Evolutionary conservation across 2,113 vertebrate species (phyloP).

Genomic region (Mesitornis unicolor): DNA sequence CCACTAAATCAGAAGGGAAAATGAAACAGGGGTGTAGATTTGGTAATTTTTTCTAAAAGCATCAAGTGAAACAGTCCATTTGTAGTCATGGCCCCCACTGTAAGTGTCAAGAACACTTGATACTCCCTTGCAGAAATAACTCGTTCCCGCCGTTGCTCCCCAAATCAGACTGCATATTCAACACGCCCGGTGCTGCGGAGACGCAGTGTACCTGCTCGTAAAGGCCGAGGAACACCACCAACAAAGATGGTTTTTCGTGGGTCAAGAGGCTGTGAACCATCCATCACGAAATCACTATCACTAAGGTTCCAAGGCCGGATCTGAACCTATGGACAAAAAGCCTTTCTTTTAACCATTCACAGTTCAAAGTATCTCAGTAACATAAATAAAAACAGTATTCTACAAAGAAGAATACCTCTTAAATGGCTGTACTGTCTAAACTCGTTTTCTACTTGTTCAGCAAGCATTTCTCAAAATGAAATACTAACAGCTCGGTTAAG

Average conservation of each 20-base stretch:
- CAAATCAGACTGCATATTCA: background rate
- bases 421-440: background rate
- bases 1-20: slow-evolving; percentile 79
- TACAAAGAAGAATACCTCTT: background rate
- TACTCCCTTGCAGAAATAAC: background rate
- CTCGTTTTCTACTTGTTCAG: background rate
- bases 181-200: slow-evolving; percentile 4
- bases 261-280: slow-evolving; percentile 97
- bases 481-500: background rate
- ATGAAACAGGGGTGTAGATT: background rate
- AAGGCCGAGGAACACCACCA: slow-evolving; percentile 95
- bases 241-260: slow-evolving; percentile 99
- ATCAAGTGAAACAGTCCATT: background rate
- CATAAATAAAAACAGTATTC: background rate
- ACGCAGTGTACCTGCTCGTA: slow-evolving; percentile 88
- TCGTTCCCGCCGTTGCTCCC: slow-evolving; percentile 8
- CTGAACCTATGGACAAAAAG: slow-evolving; percentile 84
- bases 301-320: slow-evolving; percentile 99
- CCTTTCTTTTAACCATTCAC: slow-evolving; percentile 38
- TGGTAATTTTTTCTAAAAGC: background rate
- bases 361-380: slow-evolving; percentile 35
- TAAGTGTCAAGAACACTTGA: background rate
- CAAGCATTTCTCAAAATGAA: background rate
- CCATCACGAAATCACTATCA: slow-evolving; percentile 99
- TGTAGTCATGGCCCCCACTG: background rate